Percentiles rank a stretch among this genome's conserved stretches.
phyloP scores from a whole-genome alignment of 2,888 invertebrate species.

The Halictus quadricinctus region DNA sequence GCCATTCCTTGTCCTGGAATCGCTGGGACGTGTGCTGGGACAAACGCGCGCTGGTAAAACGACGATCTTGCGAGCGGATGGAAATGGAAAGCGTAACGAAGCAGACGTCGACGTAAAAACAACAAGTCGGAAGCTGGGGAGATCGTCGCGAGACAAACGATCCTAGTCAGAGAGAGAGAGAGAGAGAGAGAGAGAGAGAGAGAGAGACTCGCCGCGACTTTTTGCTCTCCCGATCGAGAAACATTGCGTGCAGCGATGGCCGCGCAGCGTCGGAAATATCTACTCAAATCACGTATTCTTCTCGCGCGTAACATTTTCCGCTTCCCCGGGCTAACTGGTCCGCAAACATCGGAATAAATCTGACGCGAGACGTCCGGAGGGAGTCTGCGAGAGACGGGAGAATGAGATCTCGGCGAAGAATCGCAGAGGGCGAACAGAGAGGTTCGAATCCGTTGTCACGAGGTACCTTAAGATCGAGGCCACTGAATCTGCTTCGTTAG shows the following conservation, averaged over 20 bases:
- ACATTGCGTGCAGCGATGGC: neutral
- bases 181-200: no score
- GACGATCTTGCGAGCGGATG: neutral
- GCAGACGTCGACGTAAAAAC: neutral
- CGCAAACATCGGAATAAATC: neutral
- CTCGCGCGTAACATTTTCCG: neutral
- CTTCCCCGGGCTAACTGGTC: neutral
- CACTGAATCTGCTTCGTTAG: slow-evolving; percentile 67
- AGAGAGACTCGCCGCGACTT: neutral
- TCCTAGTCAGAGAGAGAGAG: no score
- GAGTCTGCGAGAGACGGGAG: neutral
- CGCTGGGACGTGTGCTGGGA: neutral
- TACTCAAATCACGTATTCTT: neutral
- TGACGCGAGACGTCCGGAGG: neutral
- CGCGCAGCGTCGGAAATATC: neutral
- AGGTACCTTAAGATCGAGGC: slow-evolving; percentile 64
- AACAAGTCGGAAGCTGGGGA: neutral
- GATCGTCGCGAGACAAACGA: neutral
- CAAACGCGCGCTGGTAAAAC: neutral
- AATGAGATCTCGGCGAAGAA: neutral
- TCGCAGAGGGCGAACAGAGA: neutral
- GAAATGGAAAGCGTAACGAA: neutral
- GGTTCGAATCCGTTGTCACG: neutral
- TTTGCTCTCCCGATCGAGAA: neutral
- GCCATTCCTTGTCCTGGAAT: neutral